A percentile compares a stretch with the other conserved stretches of the same genome.
phyloP scores from a whole-genome alignment of 2,113 vertebrate genomes.

The Triplophysa dalaica region DNA sequence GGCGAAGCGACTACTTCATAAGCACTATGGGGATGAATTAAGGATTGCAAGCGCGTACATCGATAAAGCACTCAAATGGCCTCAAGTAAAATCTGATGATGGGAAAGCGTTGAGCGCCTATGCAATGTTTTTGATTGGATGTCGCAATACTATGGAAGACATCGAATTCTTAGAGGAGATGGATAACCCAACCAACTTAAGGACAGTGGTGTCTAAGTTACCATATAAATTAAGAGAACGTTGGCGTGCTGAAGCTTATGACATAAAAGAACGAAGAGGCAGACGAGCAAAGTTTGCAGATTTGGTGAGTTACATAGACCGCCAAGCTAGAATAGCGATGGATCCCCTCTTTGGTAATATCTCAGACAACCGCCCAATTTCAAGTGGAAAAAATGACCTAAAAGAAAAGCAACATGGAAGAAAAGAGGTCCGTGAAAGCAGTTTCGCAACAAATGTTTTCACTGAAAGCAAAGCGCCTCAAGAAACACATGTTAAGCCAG shows the following conservation, averaged over 20 bases:
- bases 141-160: slow-evolving; percentile 35
- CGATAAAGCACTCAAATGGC: slow-evolving; percentile 34
- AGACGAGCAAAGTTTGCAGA: slow-evolving; percentile 7
- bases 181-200: slow-evolving; percentile 42
- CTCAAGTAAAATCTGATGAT: slow-evolving; percentile 39
- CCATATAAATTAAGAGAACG: slow-evolving; percentile 29
- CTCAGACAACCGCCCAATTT: too few species aligned
- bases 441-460: background rate
- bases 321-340: background rate
- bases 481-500: too few species aligned
- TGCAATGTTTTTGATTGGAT: slow-evolving; percentile 34
- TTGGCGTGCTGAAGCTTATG: slow-evolving; percentile 12
- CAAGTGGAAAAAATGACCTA: background rate
- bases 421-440: background rate
- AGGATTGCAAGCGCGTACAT: slow-evolving; percentile 28
- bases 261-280: slow-evolving; percentile 5
- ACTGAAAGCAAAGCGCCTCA: background rate
- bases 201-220: slow-evolving; percentile 1
- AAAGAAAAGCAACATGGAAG: background rate
- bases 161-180: slow-evolving; percentile 43
- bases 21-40: slow-evolving; percentile 2
- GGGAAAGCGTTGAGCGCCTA: slow-evolving; percentile 16
- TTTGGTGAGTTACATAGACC: slow-evolving; percentile 3
- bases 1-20: slow-evolving; percentile 30
- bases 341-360: background rate